Evolutionary conservation across 30 jellyfish, hydroid and myxozoan genomes (phyloP).

Genomic region (Hydractinia echinata): DNA sequence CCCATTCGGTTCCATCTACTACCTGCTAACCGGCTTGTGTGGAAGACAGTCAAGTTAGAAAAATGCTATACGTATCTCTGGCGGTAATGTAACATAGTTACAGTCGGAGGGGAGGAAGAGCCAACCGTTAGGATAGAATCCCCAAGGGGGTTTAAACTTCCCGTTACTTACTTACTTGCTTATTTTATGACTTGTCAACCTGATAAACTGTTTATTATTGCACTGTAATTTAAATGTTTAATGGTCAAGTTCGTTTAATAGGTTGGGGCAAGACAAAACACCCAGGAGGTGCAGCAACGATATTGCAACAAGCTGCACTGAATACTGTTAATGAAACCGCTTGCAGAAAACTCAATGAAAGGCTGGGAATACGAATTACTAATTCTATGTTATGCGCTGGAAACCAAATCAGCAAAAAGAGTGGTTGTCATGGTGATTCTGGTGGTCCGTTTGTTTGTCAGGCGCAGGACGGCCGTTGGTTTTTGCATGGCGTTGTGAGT

Average conservation of each 20-base stretch:
- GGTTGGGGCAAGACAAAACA: conserved; percentile 60
- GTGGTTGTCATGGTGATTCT: conserved; percentile 42
- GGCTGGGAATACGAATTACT: not conserved
- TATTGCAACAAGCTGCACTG: conserved; percentile 48
- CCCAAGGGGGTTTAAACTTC: not conserved
- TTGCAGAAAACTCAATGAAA: conserved; percentile 14
- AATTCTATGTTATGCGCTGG: conserved; percentile 34
- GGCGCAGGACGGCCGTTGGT: conserved; percentile 6
- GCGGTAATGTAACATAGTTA: too few species aligned
- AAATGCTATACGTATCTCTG: too few species aligned
- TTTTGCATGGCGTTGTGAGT: conserved; percentile 39
- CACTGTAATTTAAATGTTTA: not conserved
- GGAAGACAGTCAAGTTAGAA: too few species aligned
- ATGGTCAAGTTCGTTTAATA: not conserved
- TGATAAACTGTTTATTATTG: not conserved
- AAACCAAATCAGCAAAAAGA: not conserved
- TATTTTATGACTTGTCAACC: too few species aligned
- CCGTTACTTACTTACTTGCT: too few species aligned
- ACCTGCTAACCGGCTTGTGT: too few species aligned
- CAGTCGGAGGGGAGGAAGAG: not conserved
- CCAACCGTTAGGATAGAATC: not conserved
- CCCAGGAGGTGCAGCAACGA: conserved; percentile 16
- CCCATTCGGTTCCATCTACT: too few species aligned
- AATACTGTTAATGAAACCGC: not conserved
- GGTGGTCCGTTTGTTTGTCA: conserved; percentile 48